phyloP scores from a whole-genome alignment of 2,113 vertebrate genomes.

The Dasyornis broadbenti region DNA sequence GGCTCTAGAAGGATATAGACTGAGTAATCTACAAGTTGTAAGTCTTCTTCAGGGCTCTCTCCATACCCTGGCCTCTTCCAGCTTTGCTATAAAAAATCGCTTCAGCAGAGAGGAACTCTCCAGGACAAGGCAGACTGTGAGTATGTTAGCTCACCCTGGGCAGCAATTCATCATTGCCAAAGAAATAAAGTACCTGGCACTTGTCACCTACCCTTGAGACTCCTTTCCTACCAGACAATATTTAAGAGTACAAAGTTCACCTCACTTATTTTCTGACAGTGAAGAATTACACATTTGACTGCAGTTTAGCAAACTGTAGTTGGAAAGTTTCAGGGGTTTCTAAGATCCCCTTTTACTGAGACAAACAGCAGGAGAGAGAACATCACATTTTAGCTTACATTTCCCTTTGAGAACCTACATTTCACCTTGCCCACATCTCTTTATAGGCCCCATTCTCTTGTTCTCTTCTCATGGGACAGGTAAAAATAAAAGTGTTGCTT shows the following conservation, averaged over 20 bases:
- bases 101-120: not conserved
- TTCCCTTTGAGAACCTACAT: not conserved
- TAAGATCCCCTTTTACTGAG: not conserved
- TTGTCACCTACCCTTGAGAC: not conserved
- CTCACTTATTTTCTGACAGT: slow-evolving; percentile 9
- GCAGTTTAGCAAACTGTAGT: not conserved
- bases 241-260: not conserved
- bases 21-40: not conserved
- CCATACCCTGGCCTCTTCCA: not conserved
- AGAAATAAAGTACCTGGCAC: not conserved
- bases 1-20: not conserved
- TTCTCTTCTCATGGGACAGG: not conserved
- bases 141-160: not conserved
- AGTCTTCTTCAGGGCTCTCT: not conserved
- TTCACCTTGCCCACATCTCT: not conserved
- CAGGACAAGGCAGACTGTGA: not conserved
- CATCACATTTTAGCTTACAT: not conserved
- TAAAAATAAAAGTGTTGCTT: not conserved
- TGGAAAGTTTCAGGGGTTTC: not conserved
- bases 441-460: not conserved
- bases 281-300: not conserved
- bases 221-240: not conserved
- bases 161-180: not conserved
- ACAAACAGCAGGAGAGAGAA: not conserved
- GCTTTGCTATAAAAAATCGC: accelerated